Evolutionary conservation across 2,797 vertebrate species (phyloP).

Genomic region (Setipinna tenuifilis): DNA sequence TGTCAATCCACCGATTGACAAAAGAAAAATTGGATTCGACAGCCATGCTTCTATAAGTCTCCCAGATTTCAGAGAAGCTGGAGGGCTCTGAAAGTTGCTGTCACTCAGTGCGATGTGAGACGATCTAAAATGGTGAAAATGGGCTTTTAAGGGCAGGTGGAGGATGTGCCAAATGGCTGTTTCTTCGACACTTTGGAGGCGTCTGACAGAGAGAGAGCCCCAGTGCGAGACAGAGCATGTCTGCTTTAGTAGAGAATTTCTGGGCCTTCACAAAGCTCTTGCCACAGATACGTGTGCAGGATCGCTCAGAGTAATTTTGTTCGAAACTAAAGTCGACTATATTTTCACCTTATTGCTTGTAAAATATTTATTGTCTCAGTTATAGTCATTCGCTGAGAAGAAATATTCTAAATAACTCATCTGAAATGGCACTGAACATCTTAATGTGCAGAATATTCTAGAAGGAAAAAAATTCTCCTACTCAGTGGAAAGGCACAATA

Average conservation of each 20-base stretch:
- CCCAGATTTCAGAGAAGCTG: not conserved
- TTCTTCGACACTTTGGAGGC: not conserved
- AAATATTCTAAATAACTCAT: not conserved
- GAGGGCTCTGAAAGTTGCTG: not conserved
- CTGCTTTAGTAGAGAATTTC: not conserved
- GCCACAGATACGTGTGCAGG: not conserved
- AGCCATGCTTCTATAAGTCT: slow-evolving; percentile 50
- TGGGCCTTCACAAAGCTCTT: not conserved
- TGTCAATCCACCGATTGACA: slow-evolving; percentile 44
- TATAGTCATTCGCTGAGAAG: not conserved
- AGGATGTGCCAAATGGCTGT: not conserved
- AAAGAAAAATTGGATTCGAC: slow-evolving; percentile 58
- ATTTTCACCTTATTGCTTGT: not conserved
- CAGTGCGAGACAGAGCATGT: not conserved
- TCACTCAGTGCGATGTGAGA: slow-evolving; percentile 33
- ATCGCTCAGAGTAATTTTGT: not conserved
- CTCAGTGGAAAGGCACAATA: not conserved
- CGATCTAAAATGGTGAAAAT: not conserved
- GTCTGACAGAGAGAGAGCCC: not conserved
- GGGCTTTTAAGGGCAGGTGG: slow-evolving; percentile 11
- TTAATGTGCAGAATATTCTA: not conserved
- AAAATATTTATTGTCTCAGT: not conserved
- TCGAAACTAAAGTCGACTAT: not conserved
- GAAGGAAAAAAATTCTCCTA: not conserved
- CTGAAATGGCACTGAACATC: not conserved